A percentile compares a stretch with the other conserved stretches of the same genome.
Conservation (phyloP, 2,888 invertebrate genomes). For the Drosophila emarginata region DNA sequence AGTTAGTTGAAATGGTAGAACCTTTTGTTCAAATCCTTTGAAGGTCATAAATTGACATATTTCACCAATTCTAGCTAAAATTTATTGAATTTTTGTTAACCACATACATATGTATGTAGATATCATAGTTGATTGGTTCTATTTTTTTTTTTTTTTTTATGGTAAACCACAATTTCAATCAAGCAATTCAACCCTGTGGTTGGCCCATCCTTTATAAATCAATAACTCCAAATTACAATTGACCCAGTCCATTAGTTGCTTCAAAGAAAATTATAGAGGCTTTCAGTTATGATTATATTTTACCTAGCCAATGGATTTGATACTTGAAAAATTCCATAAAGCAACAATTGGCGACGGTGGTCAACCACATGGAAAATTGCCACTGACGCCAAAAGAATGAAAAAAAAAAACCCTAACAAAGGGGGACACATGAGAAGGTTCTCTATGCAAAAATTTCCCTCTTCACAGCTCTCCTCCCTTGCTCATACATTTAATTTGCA, state of each 20-base stretch:
- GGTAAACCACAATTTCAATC: slow-evolving; percentile 21
- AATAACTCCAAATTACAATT: slow-evolving; percentile 42
- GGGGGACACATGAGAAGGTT: too few species aligned
- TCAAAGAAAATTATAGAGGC: slow-evolving; percentile 28
- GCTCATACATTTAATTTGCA: slow-evolving; percentile 54
- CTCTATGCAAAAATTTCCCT: too few species aligned
- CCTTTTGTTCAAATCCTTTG: not conserved
- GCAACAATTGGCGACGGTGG: slow-evolving; percentile 63
- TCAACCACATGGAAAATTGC: slow-evolving; percentile 64
- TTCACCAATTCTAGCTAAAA: too few species aligned
- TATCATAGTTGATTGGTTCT: too few species aligned
- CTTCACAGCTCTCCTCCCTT: not conserved
- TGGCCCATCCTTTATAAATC: slow-evolving; percentile 24
- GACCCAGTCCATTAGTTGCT: slow-evolving; percentile 41
- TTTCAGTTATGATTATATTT: slow-evolving; percentile 20
- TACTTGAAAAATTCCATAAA: slow-evolving; percentile 17
- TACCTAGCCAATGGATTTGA: slow-evolving; percentile 16
- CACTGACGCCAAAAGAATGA: slow-evolving; percentile 12
- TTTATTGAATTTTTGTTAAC: too few species aligned
- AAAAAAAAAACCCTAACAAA: not conserved
- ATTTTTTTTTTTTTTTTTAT: too few species aligned
- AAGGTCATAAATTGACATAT: too few species aligned
- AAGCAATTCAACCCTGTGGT: not conserved
- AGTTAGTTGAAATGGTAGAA: not conserved
- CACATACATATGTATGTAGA: too few species aligned